Percentiles rank a stretch among this genome's conserved stretches.
Conservation (phyloP, 2,113 vertebrate genomes). For the Lathamus discolor region DNA sequence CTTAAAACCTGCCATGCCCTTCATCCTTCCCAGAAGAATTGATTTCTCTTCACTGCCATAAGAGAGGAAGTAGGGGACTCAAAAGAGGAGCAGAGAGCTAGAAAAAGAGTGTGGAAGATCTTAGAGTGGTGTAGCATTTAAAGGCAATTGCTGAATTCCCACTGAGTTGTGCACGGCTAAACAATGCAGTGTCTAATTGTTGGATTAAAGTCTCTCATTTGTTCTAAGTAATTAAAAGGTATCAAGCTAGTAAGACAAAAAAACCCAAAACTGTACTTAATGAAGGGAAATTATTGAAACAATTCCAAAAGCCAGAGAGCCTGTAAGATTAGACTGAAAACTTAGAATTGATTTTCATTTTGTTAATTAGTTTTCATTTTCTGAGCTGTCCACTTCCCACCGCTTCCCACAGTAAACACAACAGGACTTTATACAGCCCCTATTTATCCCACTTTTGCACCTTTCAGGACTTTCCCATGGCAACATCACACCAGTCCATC, state of each 20-base stretch:
- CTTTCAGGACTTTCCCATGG: background rate
- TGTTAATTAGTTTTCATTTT: slow-evolving; percentile 24
- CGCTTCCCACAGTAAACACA: background rate
- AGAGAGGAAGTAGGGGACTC: background rate
- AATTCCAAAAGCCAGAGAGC: background rate
- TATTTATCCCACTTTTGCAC: background rate
- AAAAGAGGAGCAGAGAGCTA: background rate
- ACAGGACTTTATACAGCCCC: background rate
- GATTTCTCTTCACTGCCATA: background rate
- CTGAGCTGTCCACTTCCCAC: background rate
- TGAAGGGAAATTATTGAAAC: background rate
- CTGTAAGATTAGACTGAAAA: background rate
- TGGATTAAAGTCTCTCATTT: background rate
- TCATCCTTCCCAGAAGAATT: background rate
- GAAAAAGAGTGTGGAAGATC: background rate
- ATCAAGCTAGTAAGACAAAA: background rate
- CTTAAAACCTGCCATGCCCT: background rate
- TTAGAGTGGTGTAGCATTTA: background rate
- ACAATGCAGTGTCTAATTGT: background rate
- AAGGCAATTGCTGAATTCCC: background rate
- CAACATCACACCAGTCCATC: background rate
- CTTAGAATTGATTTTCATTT: background rate
- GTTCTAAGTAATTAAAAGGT: background rate
- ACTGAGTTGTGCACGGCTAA: background rate
- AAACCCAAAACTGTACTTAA: background rate